Conservation (phyloP, 1,140 invertebrate genomes). For the Hyphantria cunea region DNA sequence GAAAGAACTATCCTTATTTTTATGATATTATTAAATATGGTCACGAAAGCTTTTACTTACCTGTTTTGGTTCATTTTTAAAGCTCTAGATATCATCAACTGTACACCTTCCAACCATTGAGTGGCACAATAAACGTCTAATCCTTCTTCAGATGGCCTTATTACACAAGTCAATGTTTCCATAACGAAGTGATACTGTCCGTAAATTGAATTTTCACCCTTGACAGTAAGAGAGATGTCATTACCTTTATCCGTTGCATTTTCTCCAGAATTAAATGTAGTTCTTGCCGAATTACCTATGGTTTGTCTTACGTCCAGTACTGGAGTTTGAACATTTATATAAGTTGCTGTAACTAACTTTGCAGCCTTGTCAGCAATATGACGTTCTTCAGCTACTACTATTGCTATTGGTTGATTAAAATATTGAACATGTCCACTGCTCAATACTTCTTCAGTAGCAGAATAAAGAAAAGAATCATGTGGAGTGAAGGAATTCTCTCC, state of each 20-base stretch:
- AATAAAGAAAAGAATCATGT: conserved; percentile 33
- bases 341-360: conserved; percentile 84
- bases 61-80: conserved; percentile 21
- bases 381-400: conserved; percentile 86
- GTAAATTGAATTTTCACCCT: conserved; percentile 14
- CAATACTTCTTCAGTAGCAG: conserved; percentile 78
- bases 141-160: conserved; percentile 17
- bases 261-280: background rate
- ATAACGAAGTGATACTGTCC: conserved; percentile 18
- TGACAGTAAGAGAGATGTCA: conserved; percentile 4
- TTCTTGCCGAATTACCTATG: background rate
- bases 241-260: conserved; percentile 12
- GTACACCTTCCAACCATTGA: conserved; percentile 12
- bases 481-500: conserved; percentile 84
- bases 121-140: conserved; percentile 12
- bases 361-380: conserved; percentile 84
- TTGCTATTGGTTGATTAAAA: conserved; percentile 87
- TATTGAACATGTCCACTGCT: conserved; percentile 80
- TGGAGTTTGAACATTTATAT: conserved; percentile 9
- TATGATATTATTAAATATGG: background rate
- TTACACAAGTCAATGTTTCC: conserved; percentile 9
- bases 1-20: no score
- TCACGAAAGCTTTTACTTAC: background rate
- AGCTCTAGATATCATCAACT: conserved; percentile 19
- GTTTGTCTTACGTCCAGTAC: conserved; percentile 7